These are phyloP conservation scores for Sturmia bella DNA, from an alignment of 2,888 invertebrate genomes.

Conservation along the genomic window DNA sequence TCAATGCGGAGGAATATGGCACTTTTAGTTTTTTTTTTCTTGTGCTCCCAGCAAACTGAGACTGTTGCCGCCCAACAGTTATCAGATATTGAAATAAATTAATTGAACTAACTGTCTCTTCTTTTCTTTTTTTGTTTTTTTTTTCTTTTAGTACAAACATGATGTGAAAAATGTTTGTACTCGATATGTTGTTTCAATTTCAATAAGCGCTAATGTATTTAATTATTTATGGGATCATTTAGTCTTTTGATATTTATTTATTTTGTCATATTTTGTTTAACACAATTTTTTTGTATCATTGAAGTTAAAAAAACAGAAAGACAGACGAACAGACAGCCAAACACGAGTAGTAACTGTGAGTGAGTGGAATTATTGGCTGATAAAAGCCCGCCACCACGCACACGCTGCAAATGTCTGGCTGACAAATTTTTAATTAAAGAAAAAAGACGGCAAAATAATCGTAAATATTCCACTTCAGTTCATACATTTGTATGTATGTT, in stretches of 20 bases:
- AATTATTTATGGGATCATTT: constrained; percentile 30
- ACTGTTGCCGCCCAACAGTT: not conserved
- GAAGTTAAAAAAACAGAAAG: constrained; percentile 12
- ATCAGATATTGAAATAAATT: constrained; percentile 1
- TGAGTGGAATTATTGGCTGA: constrained; percentile 32
- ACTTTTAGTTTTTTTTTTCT: too few species aligned
- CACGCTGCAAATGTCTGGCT: constrained; percentile 22
- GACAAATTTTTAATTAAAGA: constrained; percentile 22
- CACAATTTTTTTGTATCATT: constrained; percentile 8
- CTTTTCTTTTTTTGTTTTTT: too few species aligned
- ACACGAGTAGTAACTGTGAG: too few species aligned
- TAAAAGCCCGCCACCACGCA: constrained; percentile 43
- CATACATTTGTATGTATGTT: constrained; percentile 5
- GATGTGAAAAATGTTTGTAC: too few species aligned
- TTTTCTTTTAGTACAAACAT: too few species aligned
- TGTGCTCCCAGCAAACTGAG: too few species aligned
- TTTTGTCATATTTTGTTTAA: constrained; percentile 21
- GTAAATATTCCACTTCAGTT: not conserved
- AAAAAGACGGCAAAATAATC: not conserved
- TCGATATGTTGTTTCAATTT: too few species aligned
- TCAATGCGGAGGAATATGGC: too few species aligned
- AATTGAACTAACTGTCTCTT: too few species aligned
- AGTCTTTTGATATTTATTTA: constrained; percentile 26
- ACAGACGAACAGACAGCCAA: too few species aligned
- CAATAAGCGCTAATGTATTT: constrained; percentile 11